Conservation (phyloP, 2,797 vertebrate genomes). For the Yasuhikotakia modesta region DNA sequence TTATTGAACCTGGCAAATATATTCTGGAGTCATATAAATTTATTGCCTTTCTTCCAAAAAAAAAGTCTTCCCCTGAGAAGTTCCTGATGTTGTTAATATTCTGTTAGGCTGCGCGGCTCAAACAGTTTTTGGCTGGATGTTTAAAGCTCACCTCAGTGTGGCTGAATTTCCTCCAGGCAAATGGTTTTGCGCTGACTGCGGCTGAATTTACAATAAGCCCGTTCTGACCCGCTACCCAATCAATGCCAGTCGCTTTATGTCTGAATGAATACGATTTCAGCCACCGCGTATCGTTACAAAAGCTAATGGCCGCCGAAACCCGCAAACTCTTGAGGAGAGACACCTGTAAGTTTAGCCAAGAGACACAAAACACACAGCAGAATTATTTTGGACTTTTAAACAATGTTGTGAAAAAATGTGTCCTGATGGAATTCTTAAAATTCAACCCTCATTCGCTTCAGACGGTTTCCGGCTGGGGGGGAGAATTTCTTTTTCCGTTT, state of each 20-base stretch:
- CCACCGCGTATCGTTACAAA: slow-evolving; percentile 3
- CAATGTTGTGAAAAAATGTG: no score
- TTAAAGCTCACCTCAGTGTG: neutral
- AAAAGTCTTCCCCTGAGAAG: neutral
- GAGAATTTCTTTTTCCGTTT: no score
- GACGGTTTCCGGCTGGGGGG: no score
- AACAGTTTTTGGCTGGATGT: neutral
- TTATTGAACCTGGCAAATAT: neutral
- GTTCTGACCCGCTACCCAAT: slow-evolving; percentile 27
- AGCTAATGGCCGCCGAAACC: slow-evolving; percentile 19
- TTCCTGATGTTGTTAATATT: slow-evolving; percentile 14
- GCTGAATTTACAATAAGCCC: slow-evolving; percentile 42
- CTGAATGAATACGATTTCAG: slow-evolving; percentile 33
- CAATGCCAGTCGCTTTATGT: slow-evolving; percentile 29
- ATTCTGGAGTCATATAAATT: neutral
- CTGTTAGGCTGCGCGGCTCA: neutral
- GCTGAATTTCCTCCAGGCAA: slow-evolving; percentile 32
- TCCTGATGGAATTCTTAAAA: no score
- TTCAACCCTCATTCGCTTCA: no score
- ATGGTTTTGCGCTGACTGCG: slow-evolving; percentile 26
- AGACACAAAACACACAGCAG: neutral
- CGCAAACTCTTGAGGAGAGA: neutral
- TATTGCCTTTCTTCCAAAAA: neutral
- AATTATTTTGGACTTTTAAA: no score
- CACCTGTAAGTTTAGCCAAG: slow-evolving; percentile 3